These are phyloP conservation scores for Chironomus tepperi DNA, from an alignment of 1,140 invertebrate species.

Conservation along the genomic window DNA sequence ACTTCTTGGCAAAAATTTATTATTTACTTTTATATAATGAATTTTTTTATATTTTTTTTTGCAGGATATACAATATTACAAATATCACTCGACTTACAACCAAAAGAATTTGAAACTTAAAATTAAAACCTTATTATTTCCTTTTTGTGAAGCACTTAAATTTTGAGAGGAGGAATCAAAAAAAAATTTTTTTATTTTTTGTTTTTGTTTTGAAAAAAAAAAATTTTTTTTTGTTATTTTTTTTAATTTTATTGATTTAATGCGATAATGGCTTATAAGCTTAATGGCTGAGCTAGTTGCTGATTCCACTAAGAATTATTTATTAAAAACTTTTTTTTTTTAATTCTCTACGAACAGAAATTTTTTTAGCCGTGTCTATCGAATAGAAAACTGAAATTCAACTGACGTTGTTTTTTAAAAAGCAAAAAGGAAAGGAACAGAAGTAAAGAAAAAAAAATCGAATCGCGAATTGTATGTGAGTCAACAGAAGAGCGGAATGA, in stretches of 20 bases:
- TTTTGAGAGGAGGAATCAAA: neutral
- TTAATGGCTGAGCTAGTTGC: neutral
- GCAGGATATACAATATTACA: neutral
- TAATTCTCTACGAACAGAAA: neutral
- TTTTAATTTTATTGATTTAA: too few relatives aligned
- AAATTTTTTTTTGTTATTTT: too few relatives aligned
- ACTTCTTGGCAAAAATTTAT: conserved; percentile 16
- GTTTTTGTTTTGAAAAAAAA: neutral
- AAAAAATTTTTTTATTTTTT: neutral
- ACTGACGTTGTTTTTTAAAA: neutral
- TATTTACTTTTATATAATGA: neutral
- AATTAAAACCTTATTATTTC: neutral
- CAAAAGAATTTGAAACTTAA: neutral
- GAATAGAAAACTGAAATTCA: conserved; percentile 3
- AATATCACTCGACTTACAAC: neutral
- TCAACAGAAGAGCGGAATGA: neutral
- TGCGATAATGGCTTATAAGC: neutral
- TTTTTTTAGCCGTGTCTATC: neutral
- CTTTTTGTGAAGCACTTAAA: neutral
- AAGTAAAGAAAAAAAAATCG: conserved; percentile 4
- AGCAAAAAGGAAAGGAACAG: neutral
- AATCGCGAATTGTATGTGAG: neutral
- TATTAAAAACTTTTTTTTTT: neutral
- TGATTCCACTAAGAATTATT: neutral
- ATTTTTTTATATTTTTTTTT: neutral